Base-by-base conservation (phyloP, 2,888 invertebrate genomes). In the Emmelina monodactyla region DNA sequence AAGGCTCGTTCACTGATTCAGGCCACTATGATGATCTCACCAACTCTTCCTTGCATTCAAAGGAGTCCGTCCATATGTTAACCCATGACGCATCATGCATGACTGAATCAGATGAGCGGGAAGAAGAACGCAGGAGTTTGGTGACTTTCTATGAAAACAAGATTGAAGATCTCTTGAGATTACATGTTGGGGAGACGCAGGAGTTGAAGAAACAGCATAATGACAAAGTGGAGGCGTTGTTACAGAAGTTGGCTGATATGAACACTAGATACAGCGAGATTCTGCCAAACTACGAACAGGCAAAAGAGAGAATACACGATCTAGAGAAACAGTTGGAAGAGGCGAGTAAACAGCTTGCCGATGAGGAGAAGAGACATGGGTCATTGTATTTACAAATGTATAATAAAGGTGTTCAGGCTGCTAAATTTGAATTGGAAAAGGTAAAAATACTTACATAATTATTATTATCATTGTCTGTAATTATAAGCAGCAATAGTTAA, bases 1-100 rank as follows among this genome's bases (percentile, higher is more conserved):
- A 87, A 50, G 86, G 87, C 44, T 92, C 92, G 16, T 87, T 90
- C 54, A 88, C 91, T 36, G 92, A 92, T 67, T 92, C 92, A 5
- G 93, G 93, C 29, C 90, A 92, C 70, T 92, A 89, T 66, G 93
- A 93, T 62, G 92, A 92, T 69, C 78, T 88, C 49, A 86, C 87
- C 12, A 86, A 86, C 51, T 89, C 89, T 33, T 89, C 89, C 35
- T 78, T 89, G 41, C 87, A 89, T 66, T 89, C 89, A 37, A 90
- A 89, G 69, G 90, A 89, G 54, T 87, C 87, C n/a, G 82, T 83
- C 35, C 75, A 75, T 42, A 76, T 82, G 51, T 61, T 78, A 22
- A 78, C 81, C 33, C 82, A 84, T 55, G 83, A 85, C 46, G 80
- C 68, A 28, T 73, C 75, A 14, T 81, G 80, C 46, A 76, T 73